Evolutionary conservation across 2,113 vertebrate genomes (phyloP), one percentile per base, ranked within the genome.

Genomic region (Meriones unguiculatus): DNA sequence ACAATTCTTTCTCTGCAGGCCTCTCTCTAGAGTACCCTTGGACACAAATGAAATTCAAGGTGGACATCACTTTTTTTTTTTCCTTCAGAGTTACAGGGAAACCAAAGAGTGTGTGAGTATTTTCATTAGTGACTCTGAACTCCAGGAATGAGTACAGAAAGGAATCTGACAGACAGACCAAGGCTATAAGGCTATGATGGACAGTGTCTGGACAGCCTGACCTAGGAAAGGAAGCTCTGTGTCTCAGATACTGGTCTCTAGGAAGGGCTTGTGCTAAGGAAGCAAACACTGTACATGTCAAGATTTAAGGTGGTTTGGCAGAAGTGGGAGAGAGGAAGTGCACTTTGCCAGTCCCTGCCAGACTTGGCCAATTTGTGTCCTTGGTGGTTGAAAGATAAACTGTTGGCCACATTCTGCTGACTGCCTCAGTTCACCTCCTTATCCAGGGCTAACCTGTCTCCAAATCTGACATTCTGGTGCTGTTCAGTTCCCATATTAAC

Each of bases 271-370:
- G 52, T 22, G 91, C 84, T 67, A 30, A 85, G 89, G 90, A 72
- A 84, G 94, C 20, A 67, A 93, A 87, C 73, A 46, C 87, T 89
- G 90, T 85, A 4, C 94, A 65, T 9, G 46, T 96, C 95, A 95
- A 89, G 91, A 90, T 77, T 89, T 28, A 54, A 97, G 97, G 91
- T 94, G 97, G 94, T 96, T 97, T 98, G 97, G 98, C 98, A 97
- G 88, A 91, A 18, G 57, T 70, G 1, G 0, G 10, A 10, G 20
- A 86, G 20, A 82, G 87, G 88, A 96, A 97, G 87, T 91, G 72
- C 32, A 38, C 5, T n/a, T 64, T 2, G 8, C 97, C 96, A 96
- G 91, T 46, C 91, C 62, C 91, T 65, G 11, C 91, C 73, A 86
- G 90, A 57, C 85, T 69, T 41, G 38, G 95, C 88, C 80, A 35